Evolutionary conservation across 2,888 invertebrate genomes (phyloP), one percentile per base, ranked within the genome.

Genomic region (Erynnis tages): DNA sequence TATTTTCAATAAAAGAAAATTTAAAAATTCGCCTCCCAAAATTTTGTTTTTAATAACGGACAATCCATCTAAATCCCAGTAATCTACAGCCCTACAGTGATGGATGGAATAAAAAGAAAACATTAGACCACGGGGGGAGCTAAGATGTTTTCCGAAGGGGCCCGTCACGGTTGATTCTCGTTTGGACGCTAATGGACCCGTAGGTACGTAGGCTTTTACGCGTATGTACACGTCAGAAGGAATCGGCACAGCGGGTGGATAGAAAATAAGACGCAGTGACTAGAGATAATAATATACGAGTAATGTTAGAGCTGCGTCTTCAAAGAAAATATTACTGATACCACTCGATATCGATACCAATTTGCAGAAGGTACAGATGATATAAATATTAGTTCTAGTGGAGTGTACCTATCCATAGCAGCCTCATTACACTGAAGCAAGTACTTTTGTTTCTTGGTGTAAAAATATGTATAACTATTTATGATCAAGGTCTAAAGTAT

Each of bases 101-200:
- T 49, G 41, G 82, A 80, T 82, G 78, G 80, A 84, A 84, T 81
- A 83, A 83, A 81, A 84, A 83, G 77, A 84, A 86, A 85, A 85
- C 85, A 86, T 85, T 83, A 82, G 76, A 76, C 73, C 78, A 72
- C 73, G 55, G 56, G 79, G 84, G 79, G 77, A 71, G 68, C 70
- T 70, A 71, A 76, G 67, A 65, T 65, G 54, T 76, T 76, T 76
- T 67, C 56, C 59, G 66, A 63, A 66, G 71, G 81, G 77, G 76
- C 67, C 73, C 73, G 82, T 83, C 82, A 73, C 55, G 62, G 60
- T 62, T 71, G 75, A 77, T 83, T 82, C 78, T 67, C 71, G 72
- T 75, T 69, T 65, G 56, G 45, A 53, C 52, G 47, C 54, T 59
- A 61, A 60, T 57, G 58, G 50, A 49, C 41, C 41, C 49, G 44